Percentiles rank a stretch among this genome's conserved stretches.
These are phyloP conservation scores for Odontamblyopus lacepedii DNA, from an alignment of 2,797 vertebrate genomes.

Conservation along the genomic window DNA sequence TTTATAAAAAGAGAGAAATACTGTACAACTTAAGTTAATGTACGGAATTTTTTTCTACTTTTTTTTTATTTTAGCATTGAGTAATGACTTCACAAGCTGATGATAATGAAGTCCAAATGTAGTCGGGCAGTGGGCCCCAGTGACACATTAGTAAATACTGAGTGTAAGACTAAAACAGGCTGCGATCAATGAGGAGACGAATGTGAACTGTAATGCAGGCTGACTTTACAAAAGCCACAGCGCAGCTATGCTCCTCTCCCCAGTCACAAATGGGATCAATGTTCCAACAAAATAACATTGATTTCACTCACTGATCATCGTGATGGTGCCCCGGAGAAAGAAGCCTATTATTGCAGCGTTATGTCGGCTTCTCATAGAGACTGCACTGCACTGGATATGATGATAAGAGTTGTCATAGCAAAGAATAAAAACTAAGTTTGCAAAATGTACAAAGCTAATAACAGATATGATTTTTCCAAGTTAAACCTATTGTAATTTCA, in stretches of 20 bases:
- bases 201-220: conserved; percentile 47
- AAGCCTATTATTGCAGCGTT: conserved; percentile 38
- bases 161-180: conserved; percentile 39
- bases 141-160: conserved; percentile 46
- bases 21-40: neutral
- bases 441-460: neutral
- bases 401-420: neutral
- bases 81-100: conserved; percentile 2
- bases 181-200: conserved; percentile 55
- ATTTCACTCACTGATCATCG: conserved; percentile 59
- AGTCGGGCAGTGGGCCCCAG: neutral
- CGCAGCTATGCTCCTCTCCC: conserved; percentile 51
- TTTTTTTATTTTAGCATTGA: neutral
- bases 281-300: conserved; percentile 63
- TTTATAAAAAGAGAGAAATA: too few relatives aligned
- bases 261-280: conserved; percentile 63
- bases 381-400: neutral
- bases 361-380: conserved; percentile 10
- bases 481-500: too few relatives aligned
- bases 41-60: neutral
- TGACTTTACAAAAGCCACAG: conserved; percentile 52
- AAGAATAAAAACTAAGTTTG: neutral
- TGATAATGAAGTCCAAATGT: conserved; percentile 20
- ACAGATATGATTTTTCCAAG: neutral
- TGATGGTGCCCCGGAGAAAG: conserved; percentile 40